phyloP scores from a whole-genome alignment of 2,113 vertebrate genomes.

The Urocolius indicus region DNA sequence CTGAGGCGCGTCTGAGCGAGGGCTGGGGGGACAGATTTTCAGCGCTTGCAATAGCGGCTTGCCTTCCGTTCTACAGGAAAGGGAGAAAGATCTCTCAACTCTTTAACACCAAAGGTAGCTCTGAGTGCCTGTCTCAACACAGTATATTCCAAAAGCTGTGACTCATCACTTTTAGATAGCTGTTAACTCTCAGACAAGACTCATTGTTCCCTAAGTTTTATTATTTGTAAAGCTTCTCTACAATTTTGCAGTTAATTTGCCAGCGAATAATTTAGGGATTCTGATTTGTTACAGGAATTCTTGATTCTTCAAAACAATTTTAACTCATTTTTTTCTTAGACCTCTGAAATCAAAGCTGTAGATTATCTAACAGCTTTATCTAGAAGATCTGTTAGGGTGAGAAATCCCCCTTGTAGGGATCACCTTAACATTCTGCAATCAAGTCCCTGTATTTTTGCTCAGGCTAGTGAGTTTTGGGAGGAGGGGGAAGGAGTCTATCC shows the following conservation, averaged over 20 bases:
- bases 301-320: not conserved
- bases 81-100: not conserved
- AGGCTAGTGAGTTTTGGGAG: not conserved
- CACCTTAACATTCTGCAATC: not conserved
- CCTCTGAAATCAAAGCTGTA: not conserved
- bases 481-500: not conserved
- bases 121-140: not conserved
- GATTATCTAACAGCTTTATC: not conserved
- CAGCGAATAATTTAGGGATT: not conserved
- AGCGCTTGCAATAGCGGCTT: not conserved
- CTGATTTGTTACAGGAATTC: accelerated
- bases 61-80: accelerated
- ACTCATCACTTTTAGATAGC: not conserved
- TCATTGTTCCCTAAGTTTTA: not conserved
- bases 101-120: not conserved
- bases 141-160: not conserved
- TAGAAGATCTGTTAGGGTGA: not conserved
- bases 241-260: not conserved
- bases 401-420: not conserved
- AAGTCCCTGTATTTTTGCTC: not conserved
- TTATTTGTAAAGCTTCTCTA: not conserved
- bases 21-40: not conserved
- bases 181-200: not conserved
- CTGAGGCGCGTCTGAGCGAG: not conserved
- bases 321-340: not conserved